A percentile compares a stretch with the other conserved stretches of the same genome.
phyloP scores from a whole-genome alignment of 2,888 invertebrate genomes.

The Drosophila meridiana region DNA sequence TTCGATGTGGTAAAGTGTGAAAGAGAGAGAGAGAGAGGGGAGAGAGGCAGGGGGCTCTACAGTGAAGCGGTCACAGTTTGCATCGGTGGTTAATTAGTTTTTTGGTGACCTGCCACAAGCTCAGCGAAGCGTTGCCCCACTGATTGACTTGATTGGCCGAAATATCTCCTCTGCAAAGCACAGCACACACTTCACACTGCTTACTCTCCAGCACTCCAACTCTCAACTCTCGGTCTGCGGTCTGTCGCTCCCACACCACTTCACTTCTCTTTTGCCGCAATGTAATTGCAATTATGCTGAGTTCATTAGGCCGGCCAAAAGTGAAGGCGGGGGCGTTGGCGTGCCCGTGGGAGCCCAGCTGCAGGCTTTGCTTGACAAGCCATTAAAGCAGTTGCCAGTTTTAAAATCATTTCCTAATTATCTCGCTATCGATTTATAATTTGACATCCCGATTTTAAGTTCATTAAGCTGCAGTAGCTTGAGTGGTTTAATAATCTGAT shows the following conservation, averaged over 20 bases:
- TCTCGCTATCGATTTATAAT: conserved; percentile 27
- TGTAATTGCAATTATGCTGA: conserved; percentile 73
- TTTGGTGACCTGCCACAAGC: conserved; percentile 61
- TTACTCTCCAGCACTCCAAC: not conserved
- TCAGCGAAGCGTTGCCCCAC: conserved; percentile 46
- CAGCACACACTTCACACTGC: not conserved
- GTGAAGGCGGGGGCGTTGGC: not conserved
- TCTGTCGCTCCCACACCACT: not conserved
- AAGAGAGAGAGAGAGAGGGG: too few relatives aligned
- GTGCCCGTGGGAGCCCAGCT: conserved; percentile 2
- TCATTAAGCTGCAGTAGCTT: not conserved
- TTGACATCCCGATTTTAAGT: not conserved
- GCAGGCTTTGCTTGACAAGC: conserved; percentile 8
- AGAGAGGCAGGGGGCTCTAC: not conserved
- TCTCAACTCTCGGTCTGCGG: not conserved
- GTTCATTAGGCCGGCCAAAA: conserved; percentile 61
- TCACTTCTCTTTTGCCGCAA: conserved; percentile 34
- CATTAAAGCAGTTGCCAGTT: conserved; percentile 39
- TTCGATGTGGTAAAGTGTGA: not conserved
- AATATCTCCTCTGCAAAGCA: conserved; percentile 32
- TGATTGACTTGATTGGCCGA: conserved; percentile 69
- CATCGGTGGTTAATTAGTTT: conserved; percentile 72
- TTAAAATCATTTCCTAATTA: conserved; percentile 22
- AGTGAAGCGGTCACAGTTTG: conserved; percentile 32
- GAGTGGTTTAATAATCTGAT: not conserved